Conservation (phyloP, 2,888 invertebrate genomes). For the Eupithecia subumbrata region DNA sequence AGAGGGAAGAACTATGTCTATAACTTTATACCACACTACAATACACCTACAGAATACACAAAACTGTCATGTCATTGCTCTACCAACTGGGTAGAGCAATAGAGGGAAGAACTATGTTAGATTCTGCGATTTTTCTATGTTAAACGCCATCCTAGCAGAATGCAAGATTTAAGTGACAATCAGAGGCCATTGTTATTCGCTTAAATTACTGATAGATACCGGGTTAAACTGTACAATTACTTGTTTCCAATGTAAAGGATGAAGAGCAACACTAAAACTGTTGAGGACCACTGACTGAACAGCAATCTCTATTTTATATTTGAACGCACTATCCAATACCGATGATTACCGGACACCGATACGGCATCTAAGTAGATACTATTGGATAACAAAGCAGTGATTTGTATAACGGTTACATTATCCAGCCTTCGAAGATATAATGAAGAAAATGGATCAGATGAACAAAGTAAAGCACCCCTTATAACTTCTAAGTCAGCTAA, state of each 20-base stretch:
- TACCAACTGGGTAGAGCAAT: not conserved
- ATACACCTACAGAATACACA: not conserved
- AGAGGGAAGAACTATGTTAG: too few species aligned
- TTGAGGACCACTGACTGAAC: conserved; percentile 57
- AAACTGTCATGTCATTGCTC: not conserved
- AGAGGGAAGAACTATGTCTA: too few species aligned
- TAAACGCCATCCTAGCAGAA: too few species aligned
- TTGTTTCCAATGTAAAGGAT: not conserved
- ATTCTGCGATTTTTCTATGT: too few species aligned
- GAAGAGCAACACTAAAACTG: conserved; percentile 3
- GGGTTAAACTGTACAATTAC: not conserved
- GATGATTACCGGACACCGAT: conserved; percentile 60
- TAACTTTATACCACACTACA: not conserved
- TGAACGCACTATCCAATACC: conserved; percentile 64
- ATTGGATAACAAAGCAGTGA: conserved; percentile 42
- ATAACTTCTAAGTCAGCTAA: not conserved
- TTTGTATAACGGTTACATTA: conserved; percentile 37
- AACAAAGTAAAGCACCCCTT: not conserved
- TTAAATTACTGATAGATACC: too few species aligned
- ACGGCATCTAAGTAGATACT: conserved; percentile 53
- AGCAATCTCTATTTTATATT: conserved; percentile 53
- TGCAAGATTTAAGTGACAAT: too few species aligned
- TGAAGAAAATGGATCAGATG: conserved; percentile 14
- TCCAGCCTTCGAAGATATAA: conserved; percentile 29
- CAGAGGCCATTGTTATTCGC: too few species aligned